These are phyloP conservation scores for Ictidomys tridecemlineatus DNA, from an alignment of 2,113 vertebrate genomes.

Conservation along the genomic window DNA sequence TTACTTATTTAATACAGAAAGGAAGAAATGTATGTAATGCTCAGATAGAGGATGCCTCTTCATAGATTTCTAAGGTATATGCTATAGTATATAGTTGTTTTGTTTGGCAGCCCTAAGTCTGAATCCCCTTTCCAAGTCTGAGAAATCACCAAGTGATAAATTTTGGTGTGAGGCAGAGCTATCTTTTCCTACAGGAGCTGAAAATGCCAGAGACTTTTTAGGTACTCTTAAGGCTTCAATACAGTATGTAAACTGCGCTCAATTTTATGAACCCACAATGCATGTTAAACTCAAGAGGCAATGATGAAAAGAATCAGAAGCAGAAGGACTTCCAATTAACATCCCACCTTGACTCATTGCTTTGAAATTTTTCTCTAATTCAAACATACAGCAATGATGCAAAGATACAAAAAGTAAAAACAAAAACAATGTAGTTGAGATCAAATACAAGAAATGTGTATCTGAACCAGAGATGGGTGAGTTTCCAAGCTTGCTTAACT, in stretches of 20 bases:
- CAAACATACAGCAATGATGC: constrained; percentile 18
- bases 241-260: background rate
- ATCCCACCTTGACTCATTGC: constrained; percentile 18
- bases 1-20: constrained; percentile 76
- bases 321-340: constrained; percentile 9
- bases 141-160: constrained; percentile 42
- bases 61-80: constrained; percentile 31
- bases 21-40: constrained; percentile 52
- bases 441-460: constrained; percentile 34
- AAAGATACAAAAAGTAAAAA: constrained; percentile 20
- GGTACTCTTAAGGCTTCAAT: background rate
- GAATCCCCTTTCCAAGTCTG: background rate
- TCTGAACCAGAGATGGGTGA: background rate
- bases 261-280: background rate
- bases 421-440: background rate
- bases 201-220: constrained; percentile 6
- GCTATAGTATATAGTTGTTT: background rate
- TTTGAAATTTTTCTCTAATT: constrained; percentile 30
- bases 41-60: constrained; percentile 8
- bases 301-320: constrained; percentile 46
- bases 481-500: background rate
- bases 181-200: background rate
- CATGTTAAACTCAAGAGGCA: background rate
- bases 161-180: constrained; percentile 55
- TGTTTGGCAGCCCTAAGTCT: constrained; percentile 45